Base-by-base conservation (phyloP, 1,140 invertebrate genomes). In the Dreissena polymorpha region DNA sequence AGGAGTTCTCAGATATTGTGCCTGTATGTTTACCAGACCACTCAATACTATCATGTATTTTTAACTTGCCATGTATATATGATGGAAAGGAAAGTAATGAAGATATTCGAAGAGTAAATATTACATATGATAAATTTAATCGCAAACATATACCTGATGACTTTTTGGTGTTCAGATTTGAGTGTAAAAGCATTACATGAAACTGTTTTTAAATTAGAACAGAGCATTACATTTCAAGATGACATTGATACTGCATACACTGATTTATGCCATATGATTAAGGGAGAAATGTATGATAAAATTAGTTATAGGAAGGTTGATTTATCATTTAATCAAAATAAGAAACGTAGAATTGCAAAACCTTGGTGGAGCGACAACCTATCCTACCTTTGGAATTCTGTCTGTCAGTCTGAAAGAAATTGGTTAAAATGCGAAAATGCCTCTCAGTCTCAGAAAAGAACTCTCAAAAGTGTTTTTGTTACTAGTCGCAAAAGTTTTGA, bases 41-140 rank as follows among this genome's bases (percentile, higher is more conserved):
- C 25, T 77, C 74, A 25, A 18, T 77, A 13, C 23, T 65, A 2
- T 18, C 13, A 12, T 74, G 50, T 50, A 57, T 12, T 23, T n/a
- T 74, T 57, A 1, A 71, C 39, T 51, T 39, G 51, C 25, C 3
- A n/a, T 25, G 10, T 6, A 51, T 21, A 23, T 73, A 21, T 73
- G 8, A 21, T 51, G 55, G 8, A 73, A 10, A 73, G 10, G 51
- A 21, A 51, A 39, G 25, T 16, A 14, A 70, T 70, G 25, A n/a
- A 70, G 21, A 27, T 70, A 14, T 16, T 1, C 29, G 8, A n/a
- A 14, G 29, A n/a, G 16, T 0, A 12, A 70, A n/a, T 50, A n/a
- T 39, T 39, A 39, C 6, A 16, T 70, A 39, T 63, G 72, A 74
- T 29, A 74, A 74, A 63, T 74, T 74, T 74, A 23, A 74, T 74